Evolutionary conservation across 2,797 vertebrate genomes (phyloP).

Genomic region (Arnoldichthys spilopterus): DNA sequence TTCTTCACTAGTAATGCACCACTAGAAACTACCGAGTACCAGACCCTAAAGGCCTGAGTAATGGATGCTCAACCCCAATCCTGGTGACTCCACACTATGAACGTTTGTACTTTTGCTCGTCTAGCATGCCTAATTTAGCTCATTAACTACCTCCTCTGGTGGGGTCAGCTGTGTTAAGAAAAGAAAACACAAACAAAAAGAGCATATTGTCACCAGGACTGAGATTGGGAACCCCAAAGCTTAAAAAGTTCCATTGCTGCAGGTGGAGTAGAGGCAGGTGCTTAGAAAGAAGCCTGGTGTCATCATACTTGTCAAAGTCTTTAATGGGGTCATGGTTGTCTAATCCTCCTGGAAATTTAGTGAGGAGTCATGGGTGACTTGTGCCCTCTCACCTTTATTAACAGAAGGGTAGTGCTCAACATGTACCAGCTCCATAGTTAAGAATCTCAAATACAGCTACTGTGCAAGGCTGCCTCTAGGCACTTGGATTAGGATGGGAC

Average conservation of each 20-base stretch:
- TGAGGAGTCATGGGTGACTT: not conserved
- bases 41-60: too few species aligned
- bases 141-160: too few species aligned
- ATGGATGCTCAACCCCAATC: too few species aligned
- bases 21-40: not conserved
- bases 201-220: too few species aligned
- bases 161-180: too few species aligned
- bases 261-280: not conserved
- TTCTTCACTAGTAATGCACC: not conserved
- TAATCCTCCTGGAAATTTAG: slow-evolving; percentile 1
- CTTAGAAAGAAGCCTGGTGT: not conserved
- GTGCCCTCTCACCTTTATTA: not conserved
- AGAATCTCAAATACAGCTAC: slow-evolving; percentile 30
- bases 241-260: slow-evolving; percentile 7
- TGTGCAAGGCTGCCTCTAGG: slow-evolving; percentile 30
- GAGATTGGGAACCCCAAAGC: not conserved
- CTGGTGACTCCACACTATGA: too few species aligned
- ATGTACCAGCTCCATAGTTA: slow-evolving; percentile 22
- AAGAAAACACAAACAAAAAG: too few species aligned
- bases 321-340: slow-evolving; percentile 8
- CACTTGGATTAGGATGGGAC: not conserved
- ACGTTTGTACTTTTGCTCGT: too few species aligned
- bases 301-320: not conserved
- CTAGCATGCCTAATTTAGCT: too few species aligned
- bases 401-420: slow-evolving; percentile 22